These are phyloP conservation scores for Heteropelma amictum DNA, from an alignment of 2,888 invertebrate species.

Conservation along the genomic window DNA sequence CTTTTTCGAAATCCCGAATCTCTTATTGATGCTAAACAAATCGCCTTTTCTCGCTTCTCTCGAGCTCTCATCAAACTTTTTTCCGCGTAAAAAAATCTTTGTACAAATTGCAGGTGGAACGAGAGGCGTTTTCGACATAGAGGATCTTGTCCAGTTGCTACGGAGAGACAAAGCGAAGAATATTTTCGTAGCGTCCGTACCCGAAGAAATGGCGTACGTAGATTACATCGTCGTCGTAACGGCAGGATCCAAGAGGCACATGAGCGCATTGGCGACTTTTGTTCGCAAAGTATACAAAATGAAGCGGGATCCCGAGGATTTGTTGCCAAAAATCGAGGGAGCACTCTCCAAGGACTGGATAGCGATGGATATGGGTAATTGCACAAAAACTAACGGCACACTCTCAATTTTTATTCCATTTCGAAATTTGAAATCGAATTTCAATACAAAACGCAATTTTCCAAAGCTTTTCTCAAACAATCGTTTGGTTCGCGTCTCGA, in stretches of 20 bases:
- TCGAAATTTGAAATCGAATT: too few species aligned
- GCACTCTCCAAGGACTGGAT: constrained; percentile 89
- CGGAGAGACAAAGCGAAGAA: constrained; percentile 88
- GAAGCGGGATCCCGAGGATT: constrained; percentile 83
- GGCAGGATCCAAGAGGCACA: constrained; percentile 86
- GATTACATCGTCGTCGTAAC: constrained; percentile 91
- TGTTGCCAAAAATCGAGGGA: constrained; percentile 88
- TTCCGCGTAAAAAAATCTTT: too few species aligned
- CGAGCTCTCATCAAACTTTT: too few species aligned
- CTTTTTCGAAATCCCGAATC: too few species aligned
- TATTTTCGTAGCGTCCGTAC: constrained; percentile 89
- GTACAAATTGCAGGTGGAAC: constrained; percentile 89
- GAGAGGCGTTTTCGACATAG: constrained; percentile 92
- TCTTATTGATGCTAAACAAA: too few species aligned
- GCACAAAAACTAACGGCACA: too few species aligned
- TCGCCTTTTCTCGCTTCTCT: too few species aligned
- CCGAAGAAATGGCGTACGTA: constrained; percentile 87
- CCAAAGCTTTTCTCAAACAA: too few species aligned
- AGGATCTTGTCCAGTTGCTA: constrained; percentile 89
- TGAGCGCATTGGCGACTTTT: constrained; percentile 86
- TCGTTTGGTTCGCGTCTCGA: too few species aligned
- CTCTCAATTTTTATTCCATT: too few species aligned
- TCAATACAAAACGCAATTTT: too few species aligned
- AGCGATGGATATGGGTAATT: constrained; percentile 91
- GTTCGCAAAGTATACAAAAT: constrained; percentile 87